Conservation (phyloP, 2,797 vertebrate species). For the Anguilla anguilla region DNA sequence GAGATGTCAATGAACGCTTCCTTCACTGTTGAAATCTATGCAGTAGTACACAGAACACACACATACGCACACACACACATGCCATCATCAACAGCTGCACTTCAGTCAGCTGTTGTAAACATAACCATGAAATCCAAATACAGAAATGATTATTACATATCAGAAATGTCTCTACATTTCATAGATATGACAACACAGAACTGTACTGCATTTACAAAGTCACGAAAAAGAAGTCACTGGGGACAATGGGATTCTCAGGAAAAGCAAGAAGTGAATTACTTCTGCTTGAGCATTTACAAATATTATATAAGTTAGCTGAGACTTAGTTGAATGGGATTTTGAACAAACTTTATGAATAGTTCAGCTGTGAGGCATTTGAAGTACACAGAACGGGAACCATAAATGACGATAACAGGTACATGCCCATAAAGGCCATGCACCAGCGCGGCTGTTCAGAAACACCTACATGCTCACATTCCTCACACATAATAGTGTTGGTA, state of each 20-base stretch:
- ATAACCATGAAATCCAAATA: neutral
- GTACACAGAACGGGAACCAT: neutral
- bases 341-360: neutral
- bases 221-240: neutral
- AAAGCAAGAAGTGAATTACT: neutral
- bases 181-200: neutral
- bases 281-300: neutral
- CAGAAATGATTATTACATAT: neutral
- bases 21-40: conserved; percentile 91
- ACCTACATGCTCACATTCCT: conserved; percentile 97
- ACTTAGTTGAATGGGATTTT: neutral
- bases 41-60: conserved; percentile 34
- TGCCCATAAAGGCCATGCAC: neutral
- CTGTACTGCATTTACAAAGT: neutral
- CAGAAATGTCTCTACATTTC: neutral
- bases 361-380: neutral
- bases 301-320: neutral
- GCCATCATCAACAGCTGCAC: neutral
- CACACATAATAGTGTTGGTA: conserved; percentile 98
- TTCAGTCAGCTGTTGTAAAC: neutral
- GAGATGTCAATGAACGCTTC: conserved; percentile 99
- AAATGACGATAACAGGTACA: neutral
- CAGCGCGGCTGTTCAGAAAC: conserved; percentile 41
- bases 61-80: neutral
- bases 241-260: neutral